Evolutionary conservation across 2,888 invertebrate species (phyloP), one percentile per base, ranked within the genome.

Genomic region (Netelia melanura): DNA sequence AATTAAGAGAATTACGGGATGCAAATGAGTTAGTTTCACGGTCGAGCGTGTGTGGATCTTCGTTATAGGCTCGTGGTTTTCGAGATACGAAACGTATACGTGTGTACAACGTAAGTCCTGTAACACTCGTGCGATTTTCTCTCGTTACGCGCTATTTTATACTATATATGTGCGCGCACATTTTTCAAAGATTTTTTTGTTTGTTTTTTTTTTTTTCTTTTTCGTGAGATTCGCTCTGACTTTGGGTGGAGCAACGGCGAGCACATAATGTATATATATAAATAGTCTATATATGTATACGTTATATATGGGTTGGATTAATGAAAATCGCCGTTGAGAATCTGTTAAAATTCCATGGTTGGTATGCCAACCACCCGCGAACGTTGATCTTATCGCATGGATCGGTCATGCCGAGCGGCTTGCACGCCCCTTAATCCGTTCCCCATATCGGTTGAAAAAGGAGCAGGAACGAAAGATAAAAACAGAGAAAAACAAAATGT

Each of bases 1-100:
- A 81, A 87, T 86, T 86, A 86, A 87, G 83, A 81, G 79, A 86
- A 86, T 87, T 86, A 87, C 81, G 74, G 23, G 76, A 87, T 86
- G 83, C 81, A 86, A 86, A 87, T 86, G 83, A 83, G 83, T 65
- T 62, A 81, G 74, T 64, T 78, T 80, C 82, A 71, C 68, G 67
- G 84, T 76, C 44, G 58, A 10, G 44, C 75, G 9, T 62, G 67
- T 38, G 54, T 21, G 25, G 30, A 30, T 48, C 11, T 48, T 10
- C 38, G 14, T 2, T 67, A 67, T 6, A 21, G 23, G 9, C 23
- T 17, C 67, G 44, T 11, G 17, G 3, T 23, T 10, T 67, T 17
- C 23, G 21, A 48, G 48, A 67, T 10, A 44, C 23, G 21, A 48
- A 21, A 23, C 8, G 10, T 48, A 48, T 48, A n/a, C 11, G 23